Conservation (phyloP, 2,797 vertebrate genomes). For the Poecilia wingei region DNA sequence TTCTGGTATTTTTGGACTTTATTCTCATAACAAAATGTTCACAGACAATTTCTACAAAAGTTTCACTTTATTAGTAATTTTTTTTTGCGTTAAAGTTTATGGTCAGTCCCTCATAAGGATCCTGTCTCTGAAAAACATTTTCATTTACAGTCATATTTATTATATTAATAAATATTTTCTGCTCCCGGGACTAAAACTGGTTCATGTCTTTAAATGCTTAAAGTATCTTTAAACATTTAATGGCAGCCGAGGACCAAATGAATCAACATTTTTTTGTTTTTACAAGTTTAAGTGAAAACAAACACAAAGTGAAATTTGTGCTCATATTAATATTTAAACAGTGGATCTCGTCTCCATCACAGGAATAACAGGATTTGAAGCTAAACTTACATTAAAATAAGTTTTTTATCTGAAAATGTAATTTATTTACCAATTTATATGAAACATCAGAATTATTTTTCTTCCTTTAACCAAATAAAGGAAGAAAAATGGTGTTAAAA, state of each 20-base stretch:
- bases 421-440: background rate
- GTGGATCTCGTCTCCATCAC: conserved; percentile 2
- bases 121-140: background rate
- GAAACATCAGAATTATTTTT: background rate
- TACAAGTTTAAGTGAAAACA: conserved; percentile 7
- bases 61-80: background rate
- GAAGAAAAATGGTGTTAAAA: background rate
- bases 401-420: background rate
- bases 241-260: background rate
- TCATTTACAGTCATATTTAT: background rate
- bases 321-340: conserved; percentile 3
- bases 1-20: too few relatives aligned
- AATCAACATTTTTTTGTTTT: background rate
- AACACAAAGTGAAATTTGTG: background rate
- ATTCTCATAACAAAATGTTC: background rate
- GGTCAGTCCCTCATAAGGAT: background rate
- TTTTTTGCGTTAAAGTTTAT: background rate
- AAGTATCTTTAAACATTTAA: too few relatives aligned
- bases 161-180: background rate
- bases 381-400: background rate
- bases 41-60: background rate
- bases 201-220: too few relatives aligned
- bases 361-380: background rate
- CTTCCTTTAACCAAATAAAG: background rate
- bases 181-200: background rate